Conservation (phyloP, 2,888 invertebrate species). For the Protophormia terraenovae region DNA sequence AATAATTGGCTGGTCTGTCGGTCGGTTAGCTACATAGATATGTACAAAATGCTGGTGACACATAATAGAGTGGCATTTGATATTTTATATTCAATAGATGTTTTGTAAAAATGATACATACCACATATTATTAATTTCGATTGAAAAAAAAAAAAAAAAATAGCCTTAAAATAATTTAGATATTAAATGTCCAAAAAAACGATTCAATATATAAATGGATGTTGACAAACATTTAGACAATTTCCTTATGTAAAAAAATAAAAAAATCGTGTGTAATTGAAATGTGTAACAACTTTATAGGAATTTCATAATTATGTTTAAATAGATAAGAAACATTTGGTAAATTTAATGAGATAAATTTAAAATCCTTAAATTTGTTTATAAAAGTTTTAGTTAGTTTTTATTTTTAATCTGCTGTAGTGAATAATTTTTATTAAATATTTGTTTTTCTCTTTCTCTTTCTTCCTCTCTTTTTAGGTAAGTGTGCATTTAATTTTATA, state of each 20-base stretch:
- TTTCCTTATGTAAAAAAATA: conserved; percentile 14
- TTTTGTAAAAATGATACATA: conserved; percentile 37
- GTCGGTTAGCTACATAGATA: too few relatives aligned
- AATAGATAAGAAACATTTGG: not conserved
- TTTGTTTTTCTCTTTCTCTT: not conserved
- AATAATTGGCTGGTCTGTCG: conserved; percentile 44
- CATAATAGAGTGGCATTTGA: conserved; percentile 37
- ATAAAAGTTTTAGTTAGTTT: not conserved
- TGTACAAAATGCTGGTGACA: conserved; percentile 46
- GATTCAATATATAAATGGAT: conserved; percentile 6
- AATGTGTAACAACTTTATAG: conserved; percentile 15
- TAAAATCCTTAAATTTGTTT: not conserved
- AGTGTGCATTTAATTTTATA: not conserved
- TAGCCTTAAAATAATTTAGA: conserved; percentile 23
- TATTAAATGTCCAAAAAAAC: conserved; percentile 8
- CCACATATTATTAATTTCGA: conserved; percentile 15
- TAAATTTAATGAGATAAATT: not conserved
- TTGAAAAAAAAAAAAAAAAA: not conserved
- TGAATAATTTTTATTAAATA: not conserved
- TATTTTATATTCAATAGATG: conserved; percentile 46
- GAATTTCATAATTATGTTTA: not conserved
- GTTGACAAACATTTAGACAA: conserved; percentile 26
- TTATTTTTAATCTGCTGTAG: too few relatives aligned
- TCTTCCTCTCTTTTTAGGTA: conserved; percentile 36
- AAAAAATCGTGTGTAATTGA: not conserved